Conservation (phyloP, 2,113 vertebrate genomes). For the Theristicus caerulescens region DNA sequence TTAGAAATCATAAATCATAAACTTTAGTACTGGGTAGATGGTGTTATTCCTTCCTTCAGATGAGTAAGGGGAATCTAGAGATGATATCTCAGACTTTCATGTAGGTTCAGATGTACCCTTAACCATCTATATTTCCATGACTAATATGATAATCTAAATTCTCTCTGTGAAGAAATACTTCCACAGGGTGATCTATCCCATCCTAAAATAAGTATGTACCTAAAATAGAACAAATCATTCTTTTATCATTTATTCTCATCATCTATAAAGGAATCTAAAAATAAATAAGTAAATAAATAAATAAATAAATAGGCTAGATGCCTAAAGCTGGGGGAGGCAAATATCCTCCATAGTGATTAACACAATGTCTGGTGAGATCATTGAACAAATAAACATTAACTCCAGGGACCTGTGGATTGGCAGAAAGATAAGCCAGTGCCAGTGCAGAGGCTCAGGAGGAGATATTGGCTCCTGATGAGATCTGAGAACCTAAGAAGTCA, state of each 20-base stretch:
- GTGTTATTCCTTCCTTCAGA: neutral
- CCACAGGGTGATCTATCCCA: neutral
- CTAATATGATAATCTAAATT: neutral
- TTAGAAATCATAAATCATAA: neutral
- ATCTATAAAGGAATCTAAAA: neutral
- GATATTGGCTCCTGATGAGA: neutral
- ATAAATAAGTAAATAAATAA: neutral
- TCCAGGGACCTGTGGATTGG: rapidly evolving
- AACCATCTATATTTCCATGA: neutral
- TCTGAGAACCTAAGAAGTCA: neutral
- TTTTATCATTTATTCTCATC: neutral
- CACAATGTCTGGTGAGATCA: neutral
- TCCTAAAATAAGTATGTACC: neutral
- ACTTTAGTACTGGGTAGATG: neutral
- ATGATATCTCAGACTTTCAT: neutral
- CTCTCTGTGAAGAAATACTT: neutral
- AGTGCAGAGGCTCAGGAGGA: neutral
- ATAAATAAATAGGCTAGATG: neutral
- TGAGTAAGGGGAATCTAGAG: neutral
- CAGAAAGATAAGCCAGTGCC: neutral
- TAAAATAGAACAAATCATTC: neutral
- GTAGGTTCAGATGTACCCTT: neutral
- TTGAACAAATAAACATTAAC: neutral
- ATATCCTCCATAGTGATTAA: neutral
- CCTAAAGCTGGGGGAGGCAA: neutral